Evolutionary conservation across 2,797 vertebrate genomes (phyloP).

Genomic region (Gephyroberyx darwinii): DNA sequence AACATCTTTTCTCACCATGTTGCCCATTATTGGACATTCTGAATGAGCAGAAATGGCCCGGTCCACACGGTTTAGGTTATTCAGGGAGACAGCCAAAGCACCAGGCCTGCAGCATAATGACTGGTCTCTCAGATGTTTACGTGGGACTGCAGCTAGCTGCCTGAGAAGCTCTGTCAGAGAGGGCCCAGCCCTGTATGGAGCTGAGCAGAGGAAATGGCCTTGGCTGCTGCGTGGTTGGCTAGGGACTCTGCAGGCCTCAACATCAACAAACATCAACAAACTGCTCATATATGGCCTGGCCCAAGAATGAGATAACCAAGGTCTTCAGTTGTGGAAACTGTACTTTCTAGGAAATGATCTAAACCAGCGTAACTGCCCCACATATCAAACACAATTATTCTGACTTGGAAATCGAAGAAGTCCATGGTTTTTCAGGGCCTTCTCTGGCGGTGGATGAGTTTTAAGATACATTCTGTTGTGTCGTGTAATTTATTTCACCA

Average conservation of each 20-base stretch:
- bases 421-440: neutral
- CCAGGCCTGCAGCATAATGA: conserved; percentile 57
- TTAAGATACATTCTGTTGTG: neutral
- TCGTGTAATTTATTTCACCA: conserved; percentile 21
- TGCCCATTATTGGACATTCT: conserved; percentile 19
- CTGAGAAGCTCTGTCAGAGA: conserved; percentile 62
- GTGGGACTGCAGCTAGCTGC: conserved; percentile 55
- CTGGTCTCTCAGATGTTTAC: conserved; percentile 69
- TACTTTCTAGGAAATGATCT: conserved; percentile 37
- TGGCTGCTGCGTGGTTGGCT: conserved; percentile 71
- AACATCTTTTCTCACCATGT: conserved; percentile 10
- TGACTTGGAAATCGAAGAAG: neutral
- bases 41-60: neutral
- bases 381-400: neutral
- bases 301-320: conserved; percentile 71
- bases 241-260: conserved; percentile 56
- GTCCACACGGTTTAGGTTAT: conserved; percentile 33
- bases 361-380: conserved; percentile 30
- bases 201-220: conserved; percentile 75
- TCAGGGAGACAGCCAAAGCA: conserved; percentile 30
- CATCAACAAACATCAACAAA: conserved; percentile 69
- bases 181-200: conserved; percentile 77
- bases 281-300: conserved; percentile 78
- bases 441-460: neutral
- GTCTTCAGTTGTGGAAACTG: conserved; percentile 59